Base-by-base conservation (phyloP, 2,113 vertebrate genomes). In the Onychostoma macrolepis region DNA sequence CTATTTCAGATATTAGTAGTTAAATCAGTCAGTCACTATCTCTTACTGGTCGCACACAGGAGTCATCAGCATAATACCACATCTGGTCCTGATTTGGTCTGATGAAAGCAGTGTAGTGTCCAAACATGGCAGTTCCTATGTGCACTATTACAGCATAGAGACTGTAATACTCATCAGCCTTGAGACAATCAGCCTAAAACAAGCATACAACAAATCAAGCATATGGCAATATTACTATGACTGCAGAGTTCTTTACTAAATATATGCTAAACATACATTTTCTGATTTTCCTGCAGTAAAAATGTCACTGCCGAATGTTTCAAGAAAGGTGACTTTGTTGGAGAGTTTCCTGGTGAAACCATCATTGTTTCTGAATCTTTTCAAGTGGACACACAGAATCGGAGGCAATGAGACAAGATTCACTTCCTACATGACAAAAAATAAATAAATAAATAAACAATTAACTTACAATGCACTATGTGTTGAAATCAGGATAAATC, bases 81-180 rank as follows among this genome's bases (percentile, higher is more conserved):
- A 0, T 0, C 12, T 82, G 2, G 28, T 53, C 88, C n/a, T 0
- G 8, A 6, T 7, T 12, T 19, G 85, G 41, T 4, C 76, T 90
- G 21, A 95, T 86, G 7, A 77, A 95, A 6, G 94, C 93, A 0
- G 94, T 95, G 53, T 95, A 95, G 86, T 95, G 95, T 0, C 95
- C 95, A 43, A 0, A 91, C n/a, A 1, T 5, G 6, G 92, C 88
- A 17, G 0, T 0, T 10, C 95, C 95, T 74, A 48, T 84, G 84
- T 95, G 95, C 56, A 94, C 93, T 0, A 94, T 90, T n/a, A 95
- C 95, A 11, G 93, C 94, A 43, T 91, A 94, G 84, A 95, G 82
- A 15, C 86, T 91, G 90, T 95, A 95, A 45, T 0, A 82, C 36
- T 87, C 84, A 61, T 87, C 61, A 41, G 21, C 41, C 94, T 94